These are phyloP conservation scores for Leptopterna dolabrata DNA, from an alignment of 2,888 invertebrate genomes.

Conservation along the genomic window DNA sequence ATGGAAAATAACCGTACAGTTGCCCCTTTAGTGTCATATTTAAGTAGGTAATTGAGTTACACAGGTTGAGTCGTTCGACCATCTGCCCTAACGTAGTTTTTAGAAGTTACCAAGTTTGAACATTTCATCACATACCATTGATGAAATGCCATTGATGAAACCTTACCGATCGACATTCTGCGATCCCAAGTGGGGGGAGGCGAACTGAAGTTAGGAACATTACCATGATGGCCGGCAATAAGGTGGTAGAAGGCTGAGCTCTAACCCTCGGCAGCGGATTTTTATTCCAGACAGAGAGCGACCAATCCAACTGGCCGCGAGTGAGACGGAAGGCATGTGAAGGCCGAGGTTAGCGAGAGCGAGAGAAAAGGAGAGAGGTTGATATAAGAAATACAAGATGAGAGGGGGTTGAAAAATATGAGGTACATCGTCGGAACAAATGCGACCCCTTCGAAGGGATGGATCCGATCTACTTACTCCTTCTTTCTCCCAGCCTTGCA, in stretches of 20 bases:
- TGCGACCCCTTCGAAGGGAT: slow-evolving; percentile 28
- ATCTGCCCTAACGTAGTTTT: no score
- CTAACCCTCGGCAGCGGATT: background rate
- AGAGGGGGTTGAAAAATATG: slow-evolving; percentile 32
- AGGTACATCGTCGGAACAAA: slow-evolving; percentile 37
- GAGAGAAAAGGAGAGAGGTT: background rate
- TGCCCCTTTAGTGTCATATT: no score
- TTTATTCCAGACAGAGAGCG: background rate
- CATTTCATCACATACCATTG: no score
- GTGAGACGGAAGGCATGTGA: background rate
- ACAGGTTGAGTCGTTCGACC: no score
- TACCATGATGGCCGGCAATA: background rate
- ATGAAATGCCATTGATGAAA: no score
- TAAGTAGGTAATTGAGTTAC: no score
- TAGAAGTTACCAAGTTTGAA: no score
- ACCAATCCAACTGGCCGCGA: background rate
- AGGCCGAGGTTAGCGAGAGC: background rate
- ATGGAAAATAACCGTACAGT: no score
- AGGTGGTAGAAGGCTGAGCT: background rate
- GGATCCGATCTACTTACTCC: slow-evolving; percentile 7
- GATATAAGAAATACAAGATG: background rate
- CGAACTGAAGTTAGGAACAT: background rate
- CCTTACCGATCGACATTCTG: background rate
- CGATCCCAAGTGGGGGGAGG: background rate
- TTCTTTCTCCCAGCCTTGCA: background rate